Evolutionary conservation across 2,797 vertebrate genomes (phyloP), one percentile per base, ranked within the genome.

Genomic region (Acrossocheilus wenchowensis): DNA sequence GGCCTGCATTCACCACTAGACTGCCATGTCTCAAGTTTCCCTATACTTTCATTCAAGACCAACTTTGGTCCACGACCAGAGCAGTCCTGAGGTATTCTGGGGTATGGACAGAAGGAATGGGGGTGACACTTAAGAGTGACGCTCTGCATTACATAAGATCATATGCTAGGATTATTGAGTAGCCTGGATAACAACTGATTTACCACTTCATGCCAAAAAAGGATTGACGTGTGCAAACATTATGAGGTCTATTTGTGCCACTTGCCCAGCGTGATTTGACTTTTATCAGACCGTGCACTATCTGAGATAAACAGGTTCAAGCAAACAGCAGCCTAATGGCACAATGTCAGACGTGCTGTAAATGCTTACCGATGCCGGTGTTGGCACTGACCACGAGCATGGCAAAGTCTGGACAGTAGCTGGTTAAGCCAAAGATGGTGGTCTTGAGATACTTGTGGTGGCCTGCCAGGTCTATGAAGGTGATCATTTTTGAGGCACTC

Each of bases 401-500:
- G 86, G 96, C 97, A 21, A 97, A 97, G 90, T 97, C 97, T 0
- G 97, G 97, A 87, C 97, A 97, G 90, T 97, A 97, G 90, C 97
- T 97, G 89, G 97, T 97, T 85, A 97, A 95, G 86, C 97, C 97
- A 54, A 97, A 97, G 90, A 97, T 97, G 86, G 97, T 97, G 86
- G 97, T 97, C 92, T 97, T 97, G 84, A 97, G 91, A 90, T 97
- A 97, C 84, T 97, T 97, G 92, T 97, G 97, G 91, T 97, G 97
- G 26, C 97, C 97, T 43, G 97, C 97, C 91, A 97, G 93, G 89
- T 97, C 97, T 57, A 97, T 97, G 91, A 97, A 97, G 72, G 97
- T 97, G 93, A 97, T 97, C 97, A 97, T 97, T 91, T 97, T 97
- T 85, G 97, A 97, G 84, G 97, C 96, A 86, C 95, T 97, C 92